Conservation (phyloP, 2,113 vertebrate species). For the Ascaphus truei region DNA sequence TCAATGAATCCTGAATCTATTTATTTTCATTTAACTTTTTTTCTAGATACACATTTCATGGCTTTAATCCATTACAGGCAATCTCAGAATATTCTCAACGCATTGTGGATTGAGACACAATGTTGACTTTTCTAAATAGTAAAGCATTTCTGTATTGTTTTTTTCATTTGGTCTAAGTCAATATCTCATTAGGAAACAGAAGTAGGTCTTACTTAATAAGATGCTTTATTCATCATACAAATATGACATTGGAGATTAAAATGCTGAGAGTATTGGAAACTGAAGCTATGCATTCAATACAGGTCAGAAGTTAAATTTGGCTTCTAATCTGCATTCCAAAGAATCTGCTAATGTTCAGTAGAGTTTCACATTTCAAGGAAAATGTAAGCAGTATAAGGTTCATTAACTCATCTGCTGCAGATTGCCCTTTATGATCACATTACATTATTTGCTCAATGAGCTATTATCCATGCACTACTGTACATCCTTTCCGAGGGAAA, state of each 20-base stretch:
- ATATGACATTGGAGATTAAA: slow-evolving; percentile 18
- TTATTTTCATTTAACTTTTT: slow-evolving; percentile 47
- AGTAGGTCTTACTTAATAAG: neutral
- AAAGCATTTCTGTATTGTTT: slow-evolving; percentile 33
- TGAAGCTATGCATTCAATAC: slow-evolving; percentile 28
- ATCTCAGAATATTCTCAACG: slow-evolving; percentile 38
- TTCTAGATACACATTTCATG: slow-evolving; percentile 49
- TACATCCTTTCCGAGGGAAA: no score
- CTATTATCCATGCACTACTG: no score
- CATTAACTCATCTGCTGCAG: no score
- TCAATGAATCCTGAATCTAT: slow-evolving; percentile 45
- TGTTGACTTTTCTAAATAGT: slow-evolving; percentile 34
- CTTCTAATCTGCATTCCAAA: no score
- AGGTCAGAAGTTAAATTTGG: no score
- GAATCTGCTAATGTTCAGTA: no score
- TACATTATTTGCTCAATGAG: no score
- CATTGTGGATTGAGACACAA: slow-evolving; percentile 29
- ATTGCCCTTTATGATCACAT: no score
- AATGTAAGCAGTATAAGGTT: no score
- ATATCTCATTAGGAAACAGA: slow-evolving; percentile 1
- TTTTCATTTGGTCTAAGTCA: slow-evolving; percentile 32
- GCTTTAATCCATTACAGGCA: slow-evolving; percentile 39
- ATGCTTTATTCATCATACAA: slow-evolving; percentile 29
- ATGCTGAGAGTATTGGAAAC: slow-evolving; percentile 27
- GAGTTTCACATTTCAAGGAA: no score